Percentiles rank a stretch among this genome's conserved stretches.
Evolutionary conservation across 2,797 vertebrate species (phyloP).

Genomic region (Aythya fuligula): DNA sequence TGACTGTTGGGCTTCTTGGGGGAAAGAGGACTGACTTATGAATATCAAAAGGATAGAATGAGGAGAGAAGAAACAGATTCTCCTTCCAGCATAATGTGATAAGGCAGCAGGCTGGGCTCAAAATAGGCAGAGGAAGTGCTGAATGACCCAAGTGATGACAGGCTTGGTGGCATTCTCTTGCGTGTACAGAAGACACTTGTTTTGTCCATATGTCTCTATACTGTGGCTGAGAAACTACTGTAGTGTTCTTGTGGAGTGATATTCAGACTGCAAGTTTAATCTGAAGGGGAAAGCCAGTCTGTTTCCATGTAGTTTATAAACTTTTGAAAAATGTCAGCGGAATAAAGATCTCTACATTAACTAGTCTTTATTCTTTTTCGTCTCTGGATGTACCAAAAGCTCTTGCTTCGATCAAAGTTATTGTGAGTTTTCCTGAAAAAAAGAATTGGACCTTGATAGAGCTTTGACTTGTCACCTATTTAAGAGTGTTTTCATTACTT

Average conservation of each 20-base stretch:
- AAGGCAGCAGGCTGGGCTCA: slow-evolving; percentile 43
- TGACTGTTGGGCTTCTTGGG: neutral
- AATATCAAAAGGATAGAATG: slow-evolving; percentile 13
- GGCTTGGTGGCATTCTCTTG: slow-evolving; percentile 54
- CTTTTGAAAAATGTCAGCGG: slow-evolving; percentile 55
- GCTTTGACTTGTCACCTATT: slow-evolving; percentile 68
- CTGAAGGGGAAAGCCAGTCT: slow-evolving; percentile 6
- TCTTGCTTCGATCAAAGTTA: neutral
- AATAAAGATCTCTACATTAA: slow-evolving; percentile 31
- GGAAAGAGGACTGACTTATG: neutral
- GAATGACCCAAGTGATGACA: slow-evolving; percentile 64
- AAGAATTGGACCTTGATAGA: slow-evolving; percentile 18
- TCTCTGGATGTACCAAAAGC: slow-evolving; percentile 12
- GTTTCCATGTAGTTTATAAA: slow-evolving; percentile 37
- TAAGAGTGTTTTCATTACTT: slow-evolving; percentile 73
- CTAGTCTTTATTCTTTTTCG: slow-evolving; percentile 1
- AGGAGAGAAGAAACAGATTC: slow-evolving; percentile 55
- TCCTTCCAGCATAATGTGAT: neutral
- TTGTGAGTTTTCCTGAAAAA: slow-evolving; percentile 22
- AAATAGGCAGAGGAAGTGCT: slow-evolving; percentile 55
- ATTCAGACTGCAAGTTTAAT: neutral
- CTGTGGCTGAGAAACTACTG: slow-evolving; percentile 16
- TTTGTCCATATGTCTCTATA: slow-evolving; percentile 59
- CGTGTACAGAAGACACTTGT: slow-evolving; percentile 21
- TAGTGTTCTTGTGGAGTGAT: neutral